phyloP scores from a whole-genome alignment of 1,140 invertebrate genomes.

The Phymastichus coffea region DNA sequence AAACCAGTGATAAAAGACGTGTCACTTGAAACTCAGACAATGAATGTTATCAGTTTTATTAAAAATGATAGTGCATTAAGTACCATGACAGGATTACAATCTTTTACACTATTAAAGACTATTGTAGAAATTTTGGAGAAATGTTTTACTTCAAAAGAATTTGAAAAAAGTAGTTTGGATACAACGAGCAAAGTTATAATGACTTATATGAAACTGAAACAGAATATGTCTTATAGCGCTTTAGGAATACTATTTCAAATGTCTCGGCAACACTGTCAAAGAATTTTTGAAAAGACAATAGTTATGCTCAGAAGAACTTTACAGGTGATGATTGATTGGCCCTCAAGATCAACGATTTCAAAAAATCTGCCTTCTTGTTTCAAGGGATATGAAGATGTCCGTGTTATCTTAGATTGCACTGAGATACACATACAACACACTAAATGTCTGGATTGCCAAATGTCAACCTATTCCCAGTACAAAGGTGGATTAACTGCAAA shows the following conservation, averaged over 20 bases:
- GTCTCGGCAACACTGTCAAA: conserved; percentile 22
- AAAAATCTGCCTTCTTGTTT: conserved; percentile 35
- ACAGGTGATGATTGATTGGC: conserved; percentile 27
- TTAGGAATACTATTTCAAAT: conserved; percentile 24
- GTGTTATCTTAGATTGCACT: conserved; percentile 36
- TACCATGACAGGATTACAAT: too few species aligned
- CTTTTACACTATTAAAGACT: too few species aligned
- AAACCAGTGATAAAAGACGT: too few species aligned
- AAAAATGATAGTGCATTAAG: too few species aligned
- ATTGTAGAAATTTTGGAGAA: too few species aligned
- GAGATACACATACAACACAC: conserved; percentile 32
- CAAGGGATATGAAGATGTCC: conserved; percentile 31
- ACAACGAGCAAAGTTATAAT: too few species aligned
- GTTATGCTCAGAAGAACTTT: conserved; percentile 27
- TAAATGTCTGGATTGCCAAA: conserved; percentile 27
- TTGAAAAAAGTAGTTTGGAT: too few species aligned
- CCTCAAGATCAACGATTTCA: conserved; percentile 26
- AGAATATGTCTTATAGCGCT: conserved; percentile 30
- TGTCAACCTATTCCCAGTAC: conserved; percentile 35
- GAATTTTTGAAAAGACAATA: conserved; percentile 27
- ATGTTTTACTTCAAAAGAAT: too few species aligned
- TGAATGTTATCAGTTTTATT: too few species aligned
- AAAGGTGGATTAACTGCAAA: conserved; percentile 40
- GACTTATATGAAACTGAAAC: conserved; percentile 31
- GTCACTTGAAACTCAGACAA: too few species aligned